Base-by-base conservation (phyloP, 2,113 vertebrate genomes). In the Oceanites oceanicus region DNA sequence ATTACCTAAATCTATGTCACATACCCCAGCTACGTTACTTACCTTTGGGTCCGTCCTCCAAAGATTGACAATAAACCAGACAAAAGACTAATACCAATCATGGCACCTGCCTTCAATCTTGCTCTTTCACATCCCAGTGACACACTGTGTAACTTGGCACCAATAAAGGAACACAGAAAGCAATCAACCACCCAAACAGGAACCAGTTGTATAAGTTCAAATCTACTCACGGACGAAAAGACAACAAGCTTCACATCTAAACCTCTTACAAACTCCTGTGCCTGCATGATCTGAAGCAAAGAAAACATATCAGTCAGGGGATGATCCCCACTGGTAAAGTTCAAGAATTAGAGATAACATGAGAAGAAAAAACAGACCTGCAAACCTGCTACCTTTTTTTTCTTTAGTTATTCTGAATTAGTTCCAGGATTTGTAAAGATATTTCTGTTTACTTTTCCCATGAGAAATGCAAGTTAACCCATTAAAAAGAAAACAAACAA, bases 141-240 rank as follows among this genome's bases (percentile, higher is more conserved):
- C 74, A 68, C 34, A 47, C 53, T 91, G 76, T 17, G 6, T 79
- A 94, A 92, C 42, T 88, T 80, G 88, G 85, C 85, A 95, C 44
- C 74, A 80, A 32, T 29, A 93, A 88, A 86, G 53, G 81, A 94
- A 86, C 45, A 90, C 53, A 70, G 85, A 96, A 90, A 92, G 78
- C 85, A 93, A 92, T 42, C 74, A 93, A 59, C 58, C 80, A 92
- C 42, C 32, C 71, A 73, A 65, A 42, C 62, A 87, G 62, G 36
- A 93, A 76, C 45, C 55, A 86, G 59, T 3, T 77, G 45, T 66
- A 0, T 26, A 84, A 85, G 26, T 45, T 52, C 21, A 63, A 40
- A 72, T 40, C 78, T 86, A 72, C 22, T 70, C 59, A 53, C 2
- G 0, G 45, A 38, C 36, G 44, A 47, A 87, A 72, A 92, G 45